Evolutionary conservation across 1,140 invertebrate species (phyloP), one percentile per base, ranked within the genome.

Genomic region (Drosophila rhopaloa): DNA sequence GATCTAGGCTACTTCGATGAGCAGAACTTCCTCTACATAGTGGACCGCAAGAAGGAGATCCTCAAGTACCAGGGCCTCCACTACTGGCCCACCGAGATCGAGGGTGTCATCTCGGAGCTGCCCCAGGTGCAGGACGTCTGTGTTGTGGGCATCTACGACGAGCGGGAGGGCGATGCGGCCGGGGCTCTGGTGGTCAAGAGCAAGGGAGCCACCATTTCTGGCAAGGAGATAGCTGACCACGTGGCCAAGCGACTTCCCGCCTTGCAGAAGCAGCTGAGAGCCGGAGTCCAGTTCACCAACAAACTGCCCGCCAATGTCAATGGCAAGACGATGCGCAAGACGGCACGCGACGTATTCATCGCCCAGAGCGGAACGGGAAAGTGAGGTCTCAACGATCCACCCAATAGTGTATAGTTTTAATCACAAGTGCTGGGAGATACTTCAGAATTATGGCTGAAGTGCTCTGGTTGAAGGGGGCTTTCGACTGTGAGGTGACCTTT

Each of bases 11-110:
- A 95, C 79, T 94, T 94, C 61, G 95, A 97, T 62, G 93, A 95
- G 11, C 93, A 95, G 19, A 93, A 93, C 4, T 95, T 93, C 70
- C 94, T 96, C 60, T 96, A 93, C 63, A 94, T 96, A 73, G 94
- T 96, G 0, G 96, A 97, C 77, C 92, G 96, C 38, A 82, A 96
- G 16, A 97, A 97, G 74, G 96, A 96, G 88, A 93, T 97, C 11
- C 95, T 97, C 41, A 97, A 97, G 90, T 96, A 95, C 84, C 61
- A 78, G 29, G 91, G 91, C 0, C 71, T 84, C 5, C 93, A 93
- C 40, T 93, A 93, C 35, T 82, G 88, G 70, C 91, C 91, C 37
- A 82, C 74, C 0, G 91, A 92, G 55, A 80, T 92, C 40, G 91
- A 92, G 57, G 55, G 56, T 35, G 75, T 71, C 0, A 89, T 89